Percentiles rank a stretch among this genome's conserved stretches.
These are phyloP conservation scores for Pampusana beccarii DNA, from an alignment of 2,113 vertebrate genomes.

Conservation along the genomic window DNA sequence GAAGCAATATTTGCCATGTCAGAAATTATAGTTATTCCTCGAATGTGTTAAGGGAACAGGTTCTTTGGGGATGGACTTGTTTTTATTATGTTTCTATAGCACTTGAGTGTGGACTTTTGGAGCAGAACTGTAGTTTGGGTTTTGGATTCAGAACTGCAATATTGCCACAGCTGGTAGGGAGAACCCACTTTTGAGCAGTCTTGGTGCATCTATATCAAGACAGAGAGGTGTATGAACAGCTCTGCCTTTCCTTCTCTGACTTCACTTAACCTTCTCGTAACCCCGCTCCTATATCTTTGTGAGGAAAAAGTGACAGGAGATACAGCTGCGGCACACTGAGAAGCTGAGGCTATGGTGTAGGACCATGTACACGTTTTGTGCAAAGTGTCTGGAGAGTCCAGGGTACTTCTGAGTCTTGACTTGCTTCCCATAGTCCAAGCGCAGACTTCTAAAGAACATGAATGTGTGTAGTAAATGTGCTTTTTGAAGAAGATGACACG, in stretches of 20 bases:
- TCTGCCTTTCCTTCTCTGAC: background rate
- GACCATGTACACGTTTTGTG: rapidly evolving
- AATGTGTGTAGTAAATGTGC: background rate
- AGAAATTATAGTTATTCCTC: background rate
- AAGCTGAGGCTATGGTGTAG: background rate
- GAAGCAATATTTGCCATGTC: background rate
- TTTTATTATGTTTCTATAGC: background rate
- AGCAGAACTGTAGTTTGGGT: background rate
- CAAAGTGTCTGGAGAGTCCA: background rate
- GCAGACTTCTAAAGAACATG: background rate
- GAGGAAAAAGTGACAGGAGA: background rate
- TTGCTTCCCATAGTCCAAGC: background rate
- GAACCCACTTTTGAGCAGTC: background rate
- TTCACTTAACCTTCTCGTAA: background rate
- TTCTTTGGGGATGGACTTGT: background rate
- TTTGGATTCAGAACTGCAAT: background rate
- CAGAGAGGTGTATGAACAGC: background rate
- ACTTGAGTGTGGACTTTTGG: background rate
- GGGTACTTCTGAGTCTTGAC: background rate
- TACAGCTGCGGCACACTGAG: background rate
- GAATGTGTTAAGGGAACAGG: background rate
- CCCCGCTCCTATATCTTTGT: background rate
- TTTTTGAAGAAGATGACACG: background rate
- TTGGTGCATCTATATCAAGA: background rate
- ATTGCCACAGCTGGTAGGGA: background rate